Evolutionary conservation across 37 sponge, comb jelly and placozoan species (phyloP).

Genomic region (Ephydatia muelleri): DNA sequence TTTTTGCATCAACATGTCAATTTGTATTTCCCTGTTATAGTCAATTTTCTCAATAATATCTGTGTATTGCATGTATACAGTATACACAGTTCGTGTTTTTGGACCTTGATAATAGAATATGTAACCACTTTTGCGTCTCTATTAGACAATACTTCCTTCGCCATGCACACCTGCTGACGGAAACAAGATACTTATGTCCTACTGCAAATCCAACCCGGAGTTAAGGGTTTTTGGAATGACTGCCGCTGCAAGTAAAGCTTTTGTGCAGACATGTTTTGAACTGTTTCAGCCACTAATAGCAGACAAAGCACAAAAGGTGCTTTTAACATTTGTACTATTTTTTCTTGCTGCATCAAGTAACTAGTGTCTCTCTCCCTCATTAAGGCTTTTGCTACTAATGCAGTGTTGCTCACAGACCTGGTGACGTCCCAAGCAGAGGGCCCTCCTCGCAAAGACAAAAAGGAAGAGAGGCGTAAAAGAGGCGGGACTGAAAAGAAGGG

Average conservation of each 20-base stretch:
- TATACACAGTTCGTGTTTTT: too few relatives aligned
- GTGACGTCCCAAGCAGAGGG: slow-evolving; percentile 3
- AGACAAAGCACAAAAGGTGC: slow-evolving; percentile 75
- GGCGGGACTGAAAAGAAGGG: background rate
- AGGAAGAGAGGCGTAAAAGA: background rate
- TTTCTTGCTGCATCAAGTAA: background rate
- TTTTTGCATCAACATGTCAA: too few relatives aligned
- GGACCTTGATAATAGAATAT: background rate
- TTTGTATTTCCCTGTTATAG: too few relatives aligned
- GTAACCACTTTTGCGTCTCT: background rate
- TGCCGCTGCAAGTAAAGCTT: slow-evolving; percentile 24
- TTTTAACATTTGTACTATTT: background rate
- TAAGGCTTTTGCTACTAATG: background rate
- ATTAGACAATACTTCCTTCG: slow-evolving; percentile 58
- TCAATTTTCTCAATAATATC: too few relatives aligned
- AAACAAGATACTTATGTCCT: slow-evolving; percentile 36
- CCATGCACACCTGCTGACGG: slow-evolving; percentile 66
- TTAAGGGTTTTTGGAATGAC: slow-evolving; percentile 43
- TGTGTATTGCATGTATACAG: too few relatives aligned
- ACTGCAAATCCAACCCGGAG: background rate
- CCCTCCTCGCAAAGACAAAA: background rate
- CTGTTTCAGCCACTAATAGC: slow-evolving; percentile 51
- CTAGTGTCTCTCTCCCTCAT: background rate
- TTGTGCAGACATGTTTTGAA: slow-evolving; percentile 57
- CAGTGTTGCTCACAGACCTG: slow-evolving; percentile 3